Conservation (phyloP, 2,113 vertebrate genomes). For the Vimba vimba region DNA sequence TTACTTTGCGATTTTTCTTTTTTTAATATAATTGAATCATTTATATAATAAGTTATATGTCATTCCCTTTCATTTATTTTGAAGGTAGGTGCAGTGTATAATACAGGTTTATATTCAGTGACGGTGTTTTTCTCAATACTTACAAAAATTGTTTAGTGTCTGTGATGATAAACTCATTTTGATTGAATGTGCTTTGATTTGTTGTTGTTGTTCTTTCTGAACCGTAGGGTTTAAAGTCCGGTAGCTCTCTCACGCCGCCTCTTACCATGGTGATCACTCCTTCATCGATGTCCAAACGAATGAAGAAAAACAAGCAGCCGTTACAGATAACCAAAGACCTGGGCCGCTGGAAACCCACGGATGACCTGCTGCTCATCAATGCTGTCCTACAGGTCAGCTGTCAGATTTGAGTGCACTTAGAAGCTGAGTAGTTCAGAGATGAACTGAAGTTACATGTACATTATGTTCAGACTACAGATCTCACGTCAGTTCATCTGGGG, state of each 20-base stretch:
- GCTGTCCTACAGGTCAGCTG: constrained; percentile 87
- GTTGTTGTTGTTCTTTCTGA: neutral
- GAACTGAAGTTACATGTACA: constrained; percentile 17
- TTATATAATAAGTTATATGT: neutral
- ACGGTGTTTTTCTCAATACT: neutral
- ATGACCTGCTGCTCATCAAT: constrained; percentile 93
- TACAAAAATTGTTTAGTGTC: neutral
- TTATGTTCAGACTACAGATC: constrained; percentile 86
- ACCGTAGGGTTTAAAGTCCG: constrained; percentile 84
- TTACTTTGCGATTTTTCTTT: neutral
- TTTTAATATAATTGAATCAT: neutral
- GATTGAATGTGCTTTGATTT: too few relatives aligned
- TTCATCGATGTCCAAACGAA: constrained; percentile 86
- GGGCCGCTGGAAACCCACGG: constrained; percentile 92
- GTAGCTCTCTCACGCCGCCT: constrained; percentile 78
- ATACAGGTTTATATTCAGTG: neutral
- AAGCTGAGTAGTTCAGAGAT: neutral
- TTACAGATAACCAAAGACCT: constrained; percentile 94
- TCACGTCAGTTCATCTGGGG: constrained; percentile 90
- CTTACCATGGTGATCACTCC: constrained; percentile 80
- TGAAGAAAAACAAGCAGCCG: constrained; percentile 95
- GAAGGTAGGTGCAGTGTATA: neutral
- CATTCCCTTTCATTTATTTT: neutral
- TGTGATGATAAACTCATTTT: too few relatives aligned
- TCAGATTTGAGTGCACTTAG: neutral